These are phyloP conservation scores for Drosophila lowei DNA, from an alignment of 1,140 invertebrate species.

Conservation along the genomic window DNA sequence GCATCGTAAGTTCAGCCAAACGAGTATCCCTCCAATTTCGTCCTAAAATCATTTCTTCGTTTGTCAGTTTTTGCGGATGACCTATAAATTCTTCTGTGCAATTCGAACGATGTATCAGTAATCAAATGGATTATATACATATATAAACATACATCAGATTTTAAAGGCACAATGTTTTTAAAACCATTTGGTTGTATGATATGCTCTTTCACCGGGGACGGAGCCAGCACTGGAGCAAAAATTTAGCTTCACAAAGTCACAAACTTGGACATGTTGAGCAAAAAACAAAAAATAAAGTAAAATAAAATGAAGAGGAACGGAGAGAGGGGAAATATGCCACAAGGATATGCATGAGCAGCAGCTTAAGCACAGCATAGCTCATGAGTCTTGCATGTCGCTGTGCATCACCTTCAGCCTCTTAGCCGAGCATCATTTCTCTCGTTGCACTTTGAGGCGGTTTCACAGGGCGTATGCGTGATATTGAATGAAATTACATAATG, in stretches of 20 bases:
- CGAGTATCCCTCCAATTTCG: too few species aligned
- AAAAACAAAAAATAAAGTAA: conserved; percentile 26
- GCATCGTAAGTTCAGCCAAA: conserved; percentile 7
- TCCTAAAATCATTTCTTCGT: not conserved
- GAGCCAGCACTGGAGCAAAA: conserved; percentile 24
- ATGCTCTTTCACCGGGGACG: too few species aligned
- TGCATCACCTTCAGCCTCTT: conserved; percentile 8
- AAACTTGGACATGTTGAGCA: conserved; percentile 66
- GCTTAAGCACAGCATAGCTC: conserved; percentile 46
- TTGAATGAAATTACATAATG: conserved; percentile 34
- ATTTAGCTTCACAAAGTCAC: conserved; percentile 61
- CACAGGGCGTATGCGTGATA: conserved; percentile 41
- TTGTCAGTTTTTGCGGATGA: conserved; percentile 40
- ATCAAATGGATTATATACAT: not conserved
- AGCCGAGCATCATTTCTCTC: not conserved
- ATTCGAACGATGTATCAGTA: conserved; percentile 56
- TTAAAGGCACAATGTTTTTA: too few species aligned
- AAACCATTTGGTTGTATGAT: too few species aligned
- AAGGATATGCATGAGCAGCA: conserved; percentile 73
- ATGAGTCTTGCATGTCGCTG: conserved; percentile 53
- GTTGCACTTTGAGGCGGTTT: conserved; percentile 19
- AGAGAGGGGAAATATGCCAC: conserved; percentile 57
- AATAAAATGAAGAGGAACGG: conserved; percentile 13
- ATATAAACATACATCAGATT: too few species aligned
- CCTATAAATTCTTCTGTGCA: conserved; percentile 49